Evolutionary conservation across 2,113 vertebrate genomes (phyloP).

Genomic region (Dascyllus trimaculatus): DNA sequence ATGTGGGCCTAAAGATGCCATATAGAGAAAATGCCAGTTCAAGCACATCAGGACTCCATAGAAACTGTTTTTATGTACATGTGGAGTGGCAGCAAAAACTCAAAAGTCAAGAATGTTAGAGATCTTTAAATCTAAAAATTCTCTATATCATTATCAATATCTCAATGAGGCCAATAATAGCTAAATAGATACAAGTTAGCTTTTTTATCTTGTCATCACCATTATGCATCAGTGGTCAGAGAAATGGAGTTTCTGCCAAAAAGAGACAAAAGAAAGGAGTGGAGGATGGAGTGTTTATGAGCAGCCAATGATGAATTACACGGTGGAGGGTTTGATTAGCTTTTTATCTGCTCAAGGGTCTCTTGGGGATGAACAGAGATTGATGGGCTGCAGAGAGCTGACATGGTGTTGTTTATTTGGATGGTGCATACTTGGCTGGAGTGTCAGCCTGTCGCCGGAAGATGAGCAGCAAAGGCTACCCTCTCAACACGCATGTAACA

Average conservation of each 20-base stretch:
- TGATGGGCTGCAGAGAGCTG: constrained; percentile 68
- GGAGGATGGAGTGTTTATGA: constrained; percentile 64
- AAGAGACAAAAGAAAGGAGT: constrained; percentile 29
- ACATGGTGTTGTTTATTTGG: constrained; percentile 72
- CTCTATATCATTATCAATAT: constrained; percentile 2
- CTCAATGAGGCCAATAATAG: neutral
- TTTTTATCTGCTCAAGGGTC: constrained; percentile 80
- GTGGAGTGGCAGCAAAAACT: neutral
- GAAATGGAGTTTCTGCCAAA: constrained; percentile 51
- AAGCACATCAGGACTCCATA: neutral
- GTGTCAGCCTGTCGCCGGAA: constrained; percentile 18
- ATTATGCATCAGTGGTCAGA: constrained; percentile 35
- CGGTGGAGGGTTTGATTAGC: constrained; percentile 76
- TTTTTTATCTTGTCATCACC: constrained; percentile 50
- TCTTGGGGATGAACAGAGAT: constrained; percentile 68
- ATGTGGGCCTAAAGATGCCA: neutral
- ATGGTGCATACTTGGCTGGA: constrained; percentile 49
- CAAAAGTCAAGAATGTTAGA: neutral
- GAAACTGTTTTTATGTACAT: no score
- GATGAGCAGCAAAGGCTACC: constrained; percentile 33
- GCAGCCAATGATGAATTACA: constrained; percentile 75
- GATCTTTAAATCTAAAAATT: neutral
- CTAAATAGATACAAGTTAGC: constrained; percentile 21
- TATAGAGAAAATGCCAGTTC: no score
- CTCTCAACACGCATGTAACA: constrained; percentile 12